These are phyloP conservation scores for Drosophila kurseongensis DNA, from an alignment of 1,140 invertebrate species.

Conservation along the genomic window DNA sequence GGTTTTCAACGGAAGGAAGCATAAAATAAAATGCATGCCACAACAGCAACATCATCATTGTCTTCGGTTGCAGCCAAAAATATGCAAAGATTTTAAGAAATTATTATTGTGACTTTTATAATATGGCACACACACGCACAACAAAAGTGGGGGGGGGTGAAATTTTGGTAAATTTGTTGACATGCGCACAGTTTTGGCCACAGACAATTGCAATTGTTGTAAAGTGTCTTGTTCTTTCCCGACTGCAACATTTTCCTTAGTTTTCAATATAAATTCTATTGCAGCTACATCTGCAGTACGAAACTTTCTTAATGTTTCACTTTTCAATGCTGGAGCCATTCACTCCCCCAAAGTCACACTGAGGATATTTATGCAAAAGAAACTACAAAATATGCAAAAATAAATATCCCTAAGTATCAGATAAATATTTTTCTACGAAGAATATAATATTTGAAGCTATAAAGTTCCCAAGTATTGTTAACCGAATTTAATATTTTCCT, in stretches of 20 bases:
- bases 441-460: no score
- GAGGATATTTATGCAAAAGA: not conserved
- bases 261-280: slow-evolving; percentile 67
- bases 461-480: no score
- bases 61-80: slow-evolving; percentile 44
- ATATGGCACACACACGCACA: slow-evolving; percentile 47
- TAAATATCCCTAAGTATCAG: not conserved
- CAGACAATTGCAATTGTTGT: slow-evolving; percentile 71
- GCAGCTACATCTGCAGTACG: slow-evolving; percentile 66
- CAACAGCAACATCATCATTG: slow-evolving; percentile 22
- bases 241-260: slow-evolving; percentile 54
- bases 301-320: slow-evolving; percentile 53
- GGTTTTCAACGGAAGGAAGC: slow-evolving; percentile 74
- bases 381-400: not conserved
- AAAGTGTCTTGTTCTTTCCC: slow-evolving; percentile 58
- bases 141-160: not conserved
- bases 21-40: slow-evolving; percentile 78
- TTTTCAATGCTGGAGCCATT: slow-evolving; percentile 30
- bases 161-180: slow-evolving; percentile 74
- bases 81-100: slow-evolving; percentile 78
- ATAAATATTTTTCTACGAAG: no score
- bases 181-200: slow-evolving; percentile 71
- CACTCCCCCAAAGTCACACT: not conserved
- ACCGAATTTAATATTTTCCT: no score
- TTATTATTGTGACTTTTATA: slow-evolving; percentile 81